Base-by-base conservation (phyloP, 2,113 vertebrate genomes). In the Gymnarchus niloticus region DNA sequence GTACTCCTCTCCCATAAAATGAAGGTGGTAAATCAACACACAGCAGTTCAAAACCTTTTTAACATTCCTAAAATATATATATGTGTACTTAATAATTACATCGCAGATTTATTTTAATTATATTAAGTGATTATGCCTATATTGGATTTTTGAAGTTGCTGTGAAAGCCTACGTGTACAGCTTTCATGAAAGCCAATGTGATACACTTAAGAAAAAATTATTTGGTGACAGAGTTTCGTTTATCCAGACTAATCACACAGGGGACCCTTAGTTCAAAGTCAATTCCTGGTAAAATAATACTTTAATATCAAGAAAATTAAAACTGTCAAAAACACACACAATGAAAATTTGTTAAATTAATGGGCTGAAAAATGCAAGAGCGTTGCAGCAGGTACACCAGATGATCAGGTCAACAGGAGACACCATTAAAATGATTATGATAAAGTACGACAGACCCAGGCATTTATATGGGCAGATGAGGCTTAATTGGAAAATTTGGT, bases 271-370 rank as follows among this genome's bases (percentile, higher is more conserved):
- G 90, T 91, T 91, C 91, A 88, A 90, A 86, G 8, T 84, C 52
- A 85, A 65, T 51, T 92, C 84, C 90, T 91, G 88, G 86, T 87
- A 88, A 88, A 56, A 89, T 82, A 73, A 86, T 56, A 84, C 78
- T 85, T 85, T 84, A 83, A 91, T 89, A 91, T 90, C 84, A 87
- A 86, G 84, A 92, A 95, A 96, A 95, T 95, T 91, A 95, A 95
- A 95, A 84, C 91, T 96, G 94, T 93, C 95, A 95, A 94, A 95
- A 94, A 90, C 65, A 46, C 87, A 93, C 91, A 94, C 91, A 94
- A 93, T 93, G 94, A 95, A 96, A 95, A 95, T 93, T 93, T 95
- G 89, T 94, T 95, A 96, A 96, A 95, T 95, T 96, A 95, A 96
- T 95, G 93, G 93, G 89, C 93, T 95, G 91, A 92, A 95, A 95